Percentiles rank a stretch among this genome's conserved stretches.
These are phyloP conservation scores for Plectropomus leopardus DNA, from an alignment of 2,113 vertebrate genomes.

Conservation along the genomic window DNA sequence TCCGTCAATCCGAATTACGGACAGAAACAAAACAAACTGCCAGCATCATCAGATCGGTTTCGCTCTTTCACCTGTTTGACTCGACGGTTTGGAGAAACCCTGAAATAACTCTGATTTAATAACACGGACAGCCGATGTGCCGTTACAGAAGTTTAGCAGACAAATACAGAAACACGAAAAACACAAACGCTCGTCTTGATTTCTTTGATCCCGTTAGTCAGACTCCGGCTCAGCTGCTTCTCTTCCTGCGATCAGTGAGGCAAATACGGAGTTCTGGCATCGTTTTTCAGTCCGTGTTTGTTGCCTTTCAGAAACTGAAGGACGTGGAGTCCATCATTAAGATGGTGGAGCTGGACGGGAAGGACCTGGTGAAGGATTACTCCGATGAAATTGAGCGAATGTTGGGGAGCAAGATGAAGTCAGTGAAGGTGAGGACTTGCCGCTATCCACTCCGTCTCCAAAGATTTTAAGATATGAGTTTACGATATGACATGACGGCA, in stretches of 20 bases:
- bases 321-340: constrained; percentile 92
- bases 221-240: no score
- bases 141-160: not conserved
- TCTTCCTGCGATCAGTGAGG: no score
- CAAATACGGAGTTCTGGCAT: not conserved
- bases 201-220: no score
- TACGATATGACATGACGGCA: no score
- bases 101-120: not conserved
- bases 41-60: not conserved
- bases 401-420: constrained; percentile 95
- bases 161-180: not conserved
- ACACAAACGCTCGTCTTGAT: no score
- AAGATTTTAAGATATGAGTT: no score
- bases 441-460: no score
- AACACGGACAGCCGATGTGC: no score
- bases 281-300: not conserved
- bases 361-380: constrained; percentile 91
- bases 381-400: constrained; percentile 94
- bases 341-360: constrained; percentile 91
- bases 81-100: not conserved
- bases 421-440: constrained; percentile 91
- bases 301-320: constrained; percentile 90
- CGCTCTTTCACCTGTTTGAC: not conserved
- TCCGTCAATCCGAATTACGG: not conserved
- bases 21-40: not conserved